These are phyloP conservation scores for Drosophila suzukii DNA, from an alignment of 1,140 invertebrate genomes.

Conservation along the genomic window DNA sequence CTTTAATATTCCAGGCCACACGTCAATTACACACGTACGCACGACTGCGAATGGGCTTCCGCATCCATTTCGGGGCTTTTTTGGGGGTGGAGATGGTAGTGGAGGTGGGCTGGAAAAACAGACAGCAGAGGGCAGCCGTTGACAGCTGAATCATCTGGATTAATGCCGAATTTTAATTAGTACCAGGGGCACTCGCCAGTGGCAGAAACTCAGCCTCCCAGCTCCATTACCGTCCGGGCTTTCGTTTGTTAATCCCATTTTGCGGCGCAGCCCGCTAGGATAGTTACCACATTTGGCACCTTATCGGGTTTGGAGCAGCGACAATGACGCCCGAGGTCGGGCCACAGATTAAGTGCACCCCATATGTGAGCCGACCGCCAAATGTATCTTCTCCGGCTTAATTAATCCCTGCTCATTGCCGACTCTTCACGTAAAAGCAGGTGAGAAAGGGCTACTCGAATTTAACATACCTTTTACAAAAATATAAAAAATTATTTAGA, in stretches of 20 bases:
- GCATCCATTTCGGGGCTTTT: slow-evolving; percentile 31
- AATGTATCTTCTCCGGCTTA: slow-evolving; percentile 66
- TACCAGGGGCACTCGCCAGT: slow-evolving; percentile 53
- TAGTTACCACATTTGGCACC: slow-evolving; percentile 74
- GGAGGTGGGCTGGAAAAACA: slow-evolving; percentile 16
- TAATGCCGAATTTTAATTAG: slow-evolving; percentile 84
- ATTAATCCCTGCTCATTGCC: slow-evolving; percentile 64
- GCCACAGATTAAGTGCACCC: slow-evolving; percentile 13
- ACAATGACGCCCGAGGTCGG: slow-evolving; percentile 34
- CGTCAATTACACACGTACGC: slow-evolving; percentile 78
- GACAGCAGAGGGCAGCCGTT: slow-evolving; percentile 39
- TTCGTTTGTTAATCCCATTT: slow-evolving; percentile 61
- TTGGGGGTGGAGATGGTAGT: background rate
- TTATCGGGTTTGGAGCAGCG: slow-evolving; percentile 71
- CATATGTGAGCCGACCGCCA: slow-evolving; percentile 24
- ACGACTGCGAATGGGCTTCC: slow-evolving; percentile 54
- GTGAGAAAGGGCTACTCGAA: background rate
- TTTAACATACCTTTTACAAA: slow-evolving; percentile 2
- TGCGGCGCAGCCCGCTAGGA: slow-evolving; percentile 35
- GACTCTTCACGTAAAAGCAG: slow-evolving; percentile 21
- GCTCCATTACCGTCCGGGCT: background rate
- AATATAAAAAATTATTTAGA: background rate
- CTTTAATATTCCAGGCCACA: slow-evolving; percentile 78
- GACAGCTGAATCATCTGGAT: slow-evolving; percentile 83
- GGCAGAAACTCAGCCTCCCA: slow-evolving; percentile 1